A percentile compares a stretch with the other conserved stretches of the same genome.
Conservation (phyloP, 1,140 invertebrate genomes). For the Hyles vespertilio region DNA sequence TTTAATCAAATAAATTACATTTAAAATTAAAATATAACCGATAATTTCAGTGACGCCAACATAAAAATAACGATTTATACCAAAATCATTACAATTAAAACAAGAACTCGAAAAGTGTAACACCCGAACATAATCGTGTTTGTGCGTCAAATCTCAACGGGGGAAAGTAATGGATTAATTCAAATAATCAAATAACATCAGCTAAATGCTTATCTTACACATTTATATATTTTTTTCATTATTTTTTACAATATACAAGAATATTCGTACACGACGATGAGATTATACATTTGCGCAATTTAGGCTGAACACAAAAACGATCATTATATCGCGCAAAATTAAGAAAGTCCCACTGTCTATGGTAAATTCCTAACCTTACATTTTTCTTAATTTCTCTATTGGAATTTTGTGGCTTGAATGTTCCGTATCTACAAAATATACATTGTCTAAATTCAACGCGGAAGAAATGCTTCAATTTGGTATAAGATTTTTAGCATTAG, state of each 20-base stretch:
- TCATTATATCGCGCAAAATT: not conserved
- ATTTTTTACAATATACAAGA: slow-evolving; percentile 71
- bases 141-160: slow-evolving; percentile 44
- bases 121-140: slow-evolving; percentile 26
- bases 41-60: slow-evolving; percentile 55
- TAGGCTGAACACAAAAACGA: slow-evolving; percentile 9
- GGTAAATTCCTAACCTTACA: not conserved
- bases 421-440: not conserved
- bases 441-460: too few relatives aligned
- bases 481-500: too few relatives aligned
- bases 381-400: not conserved
- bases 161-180: slow-evolving; percentile 35
- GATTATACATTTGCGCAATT: slow-evolving; percentile 27
- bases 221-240: slow-evolving; percentile 3
- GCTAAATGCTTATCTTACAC: slow-evolving; percentile 44
- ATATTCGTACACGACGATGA: slow-evolving; percentile 52
- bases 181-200: slow-evolving; percentile 17
- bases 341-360: too few relatives aligned
- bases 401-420: slow-evolving; percentile 3
- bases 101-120: slow-evolving; percentile 14
- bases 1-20: slow-evolving; percentile 71
- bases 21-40: slow-evolving; percentile 64
- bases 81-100: slow-evolving; percentile 27
- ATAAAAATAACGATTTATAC: slow-evolving; percentile 41
- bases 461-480: too few relatives aligned